These are phyloP conservation scores for Darevskia nairensis DNA, from an alignment of 2,797 vertebrate species.

Conservation along the genomic window DNA sequence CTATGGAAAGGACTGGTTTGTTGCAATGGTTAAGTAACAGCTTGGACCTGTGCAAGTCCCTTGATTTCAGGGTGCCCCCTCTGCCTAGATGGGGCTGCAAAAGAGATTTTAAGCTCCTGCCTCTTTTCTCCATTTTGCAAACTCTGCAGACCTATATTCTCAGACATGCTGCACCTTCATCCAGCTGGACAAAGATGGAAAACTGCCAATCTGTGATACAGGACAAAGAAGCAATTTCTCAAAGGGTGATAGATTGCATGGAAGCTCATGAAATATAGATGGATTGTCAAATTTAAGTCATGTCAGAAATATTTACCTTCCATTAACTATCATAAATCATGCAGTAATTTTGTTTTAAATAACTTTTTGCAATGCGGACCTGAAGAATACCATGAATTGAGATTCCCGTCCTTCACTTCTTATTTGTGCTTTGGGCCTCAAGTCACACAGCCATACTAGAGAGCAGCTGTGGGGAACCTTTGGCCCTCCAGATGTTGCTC, in stretches of 20 bases:
- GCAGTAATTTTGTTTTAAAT: conserved; percentile 34
- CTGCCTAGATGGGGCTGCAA: not conserved
- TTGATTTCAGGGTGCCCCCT: not conserved
- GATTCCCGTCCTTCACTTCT: not conserved
- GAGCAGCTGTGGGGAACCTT: no score
- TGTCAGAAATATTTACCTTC: conserved; percentile 57
- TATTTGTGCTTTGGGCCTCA: not conserved
- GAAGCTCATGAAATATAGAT: conserved; percentile 64
- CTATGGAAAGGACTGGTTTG: not conserved
- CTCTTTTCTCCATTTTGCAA: not conserved
- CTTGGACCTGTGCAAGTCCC: not conserved
- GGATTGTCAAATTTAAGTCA: conserved; percentile 68
- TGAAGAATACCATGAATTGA: not conserved
- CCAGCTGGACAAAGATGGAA: conserved; percentile 64
- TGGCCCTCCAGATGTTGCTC: no score
- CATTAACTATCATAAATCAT: conserved; percentile 58
- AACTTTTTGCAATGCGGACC: conserved; percentile 8
- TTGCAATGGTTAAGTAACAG: not conserved
- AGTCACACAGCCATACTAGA: no score
- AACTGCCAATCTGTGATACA: conserved; percentile 69
- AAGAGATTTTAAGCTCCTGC: not conserved
- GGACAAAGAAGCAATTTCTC: conserved; percentile 70
- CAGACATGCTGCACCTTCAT: conserved; percentile 58
- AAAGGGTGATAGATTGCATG: conserved; percentile 68
- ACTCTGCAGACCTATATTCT: conserved; percentile 38